Conservation (phyloP, 2,888 invertebrate genomes). For the Noctuana brunneofusca region DNA sequence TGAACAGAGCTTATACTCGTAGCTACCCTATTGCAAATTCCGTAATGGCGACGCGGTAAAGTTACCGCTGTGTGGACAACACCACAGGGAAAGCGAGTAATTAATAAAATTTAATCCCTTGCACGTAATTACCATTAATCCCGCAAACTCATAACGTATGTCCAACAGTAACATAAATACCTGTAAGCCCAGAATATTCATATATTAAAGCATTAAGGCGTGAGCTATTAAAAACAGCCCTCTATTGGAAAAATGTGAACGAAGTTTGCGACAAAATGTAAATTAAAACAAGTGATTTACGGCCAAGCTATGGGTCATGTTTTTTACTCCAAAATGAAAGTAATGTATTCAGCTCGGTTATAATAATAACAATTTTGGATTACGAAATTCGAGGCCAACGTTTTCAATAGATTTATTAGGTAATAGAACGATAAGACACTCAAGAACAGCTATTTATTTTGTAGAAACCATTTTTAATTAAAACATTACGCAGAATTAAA, state of each 20-base stretch:
- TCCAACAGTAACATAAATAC: constrained; percentile 34
- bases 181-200: constrained; percentile 29
- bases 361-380: constrained; percentile 30
- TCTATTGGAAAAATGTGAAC: background rate
- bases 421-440: constrained; percentile 17
- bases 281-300: constrained; percentile 23
- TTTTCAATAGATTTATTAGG: constrained; percentile 27
- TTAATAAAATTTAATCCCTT: constrained; percentile 36
- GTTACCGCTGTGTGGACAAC: constrained; percentile 33
- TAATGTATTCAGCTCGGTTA: constrained; percentile 24
- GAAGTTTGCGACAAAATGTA: constrained; percentile 3
- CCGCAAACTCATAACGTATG: constrained; percentile 35
- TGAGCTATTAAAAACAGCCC: constrained; percentile 13
- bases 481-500: background rate
- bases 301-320: background rate
- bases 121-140: constrained; percentile 36
- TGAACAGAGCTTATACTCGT: constrained; percentile 19
- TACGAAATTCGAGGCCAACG: constrained; percentile 12
- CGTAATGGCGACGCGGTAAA: constrained; percentile 25
- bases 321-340: constrained; percentile 9
- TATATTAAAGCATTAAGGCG: constrained; percentile 20
- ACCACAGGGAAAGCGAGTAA: constrained; percentile 32
- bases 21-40: constrained; percentile 32
- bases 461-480: background rate
- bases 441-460: constrained; percentile 6